Conservation (phyloP, 2,113 vertebrate species). For the Ifrita kowaldi region DNA sequence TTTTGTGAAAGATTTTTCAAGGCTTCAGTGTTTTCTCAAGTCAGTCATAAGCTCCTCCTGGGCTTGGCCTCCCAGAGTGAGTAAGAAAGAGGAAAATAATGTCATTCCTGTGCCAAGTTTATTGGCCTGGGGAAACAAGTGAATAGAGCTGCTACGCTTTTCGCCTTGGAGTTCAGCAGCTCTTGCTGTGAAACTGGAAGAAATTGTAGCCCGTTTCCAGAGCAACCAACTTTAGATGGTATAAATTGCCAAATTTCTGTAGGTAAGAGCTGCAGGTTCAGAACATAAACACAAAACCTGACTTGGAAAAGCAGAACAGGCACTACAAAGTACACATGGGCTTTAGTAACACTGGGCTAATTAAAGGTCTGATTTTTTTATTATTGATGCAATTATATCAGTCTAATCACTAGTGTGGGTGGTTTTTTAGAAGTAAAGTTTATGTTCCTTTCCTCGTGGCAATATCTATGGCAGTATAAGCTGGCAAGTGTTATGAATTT, state of each 20-base stretch:
- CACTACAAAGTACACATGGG: neutral
- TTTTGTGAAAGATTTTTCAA: neutral
- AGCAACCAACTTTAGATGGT: constrained; percentile 14
- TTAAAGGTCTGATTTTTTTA: neutral
- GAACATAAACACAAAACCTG: neutral
- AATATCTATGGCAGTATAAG: neutral
- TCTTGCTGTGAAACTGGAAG: constrained; percentile 35
- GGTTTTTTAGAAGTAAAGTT: neutral
- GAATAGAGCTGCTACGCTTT: neutral
- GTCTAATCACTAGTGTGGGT: neutral
- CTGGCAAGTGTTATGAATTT: neutral
- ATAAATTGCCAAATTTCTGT: neutral
- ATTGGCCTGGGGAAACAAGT: neutral
- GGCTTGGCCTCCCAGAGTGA: neutral
- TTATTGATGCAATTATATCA: neutral
- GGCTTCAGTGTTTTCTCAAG: neutral
- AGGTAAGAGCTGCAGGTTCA: neutral
- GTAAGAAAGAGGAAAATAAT: neutral
- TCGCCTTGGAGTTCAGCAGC: neutral
- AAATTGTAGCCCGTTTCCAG: constrained; percentile 37
- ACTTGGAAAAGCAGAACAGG: neutral
- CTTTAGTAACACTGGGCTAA: neutral
- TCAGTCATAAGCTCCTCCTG: neutral
- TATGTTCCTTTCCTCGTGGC: neutral
- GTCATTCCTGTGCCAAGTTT: neutral